Evolutionary conservation across 2,113 vertebrate species (phyloP), one percentile per base, ranked within the genome.

Genomic region (Jaculus jaculus): DNA sequence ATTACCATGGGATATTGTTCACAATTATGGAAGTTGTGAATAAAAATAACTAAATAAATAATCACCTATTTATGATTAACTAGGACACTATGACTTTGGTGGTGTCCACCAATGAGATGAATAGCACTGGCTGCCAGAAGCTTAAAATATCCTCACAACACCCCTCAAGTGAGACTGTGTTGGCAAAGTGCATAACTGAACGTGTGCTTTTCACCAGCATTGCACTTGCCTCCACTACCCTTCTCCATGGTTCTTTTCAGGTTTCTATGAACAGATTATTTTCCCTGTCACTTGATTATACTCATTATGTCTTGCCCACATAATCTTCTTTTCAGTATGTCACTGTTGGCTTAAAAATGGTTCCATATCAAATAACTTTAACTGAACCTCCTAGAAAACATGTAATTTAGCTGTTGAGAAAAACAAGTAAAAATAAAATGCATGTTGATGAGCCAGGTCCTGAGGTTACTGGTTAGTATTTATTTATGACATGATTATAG

Each of bases 261-360:
- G 51, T 90, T 91, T 87, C 63, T 51, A n/a, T 11, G 87, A 84
- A 81, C 65, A 30, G 87, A 47, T 77, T 87, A 95, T 93, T 95
- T 90, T 94, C 78, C 79, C 89, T 93, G 91, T 91, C 84, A 37
- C 78, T 71, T 95, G 93, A 96, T 96, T 94, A 96, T 58, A 96
- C 94, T 89, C 68, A 93, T 97, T 95, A 95, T 60, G 11, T 37
- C 39, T 28, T 74, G 34, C 87, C 63, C 73, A 91, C 84, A 82
- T 91, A 96, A 96, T 95, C 84, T 93, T 96, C 97, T 93, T 93
- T 93, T 96, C 96, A 95, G 3, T 78, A 82, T 96, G 95, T 91
- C 94, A 95, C 72, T 63, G 71, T 0, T 61, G 74, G 68, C 75
- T 94, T 96, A 87, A 95, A 95, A 97, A 92, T 69, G 39, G 84